phyloP scores from a whole-genome alignment of 1,140 invertebrate species.

The Akabosia matsudoensis region DNA sequence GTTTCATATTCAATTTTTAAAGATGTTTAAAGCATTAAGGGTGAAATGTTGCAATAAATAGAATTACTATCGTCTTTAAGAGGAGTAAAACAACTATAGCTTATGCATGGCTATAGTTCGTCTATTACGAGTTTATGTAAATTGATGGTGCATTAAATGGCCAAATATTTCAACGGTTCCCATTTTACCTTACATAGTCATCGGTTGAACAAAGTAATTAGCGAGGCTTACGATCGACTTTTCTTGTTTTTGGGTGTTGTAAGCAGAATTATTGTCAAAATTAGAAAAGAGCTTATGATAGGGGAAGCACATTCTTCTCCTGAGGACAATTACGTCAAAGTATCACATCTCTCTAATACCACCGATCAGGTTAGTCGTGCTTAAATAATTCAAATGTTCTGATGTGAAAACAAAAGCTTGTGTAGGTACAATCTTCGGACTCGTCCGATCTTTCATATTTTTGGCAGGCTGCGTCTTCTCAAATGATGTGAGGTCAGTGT shows the following conservation, averaged over 20 bases:
- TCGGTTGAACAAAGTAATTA: background rate
- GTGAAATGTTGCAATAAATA: too few relatives aligned
- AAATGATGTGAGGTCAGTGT: background rate
- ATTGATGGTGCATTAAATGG: too few relatives aligned
- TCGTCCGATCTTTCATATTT: background rate
- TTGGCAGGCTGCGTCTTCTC: background rate
- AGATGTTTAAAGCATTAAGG: background rate
- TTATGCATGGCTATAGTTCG: too few relatives aligned
- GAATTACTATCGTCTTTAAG: too few relatives aligned
- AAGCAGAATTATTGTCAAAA: background rate
- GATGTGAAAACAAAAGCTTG: background rate
- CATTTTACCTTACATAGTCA: too few relatives aligned
- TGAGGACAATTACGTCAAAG: background rate
- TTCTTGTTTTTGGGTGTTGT: background rate
- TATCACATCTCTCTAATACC: background rate
- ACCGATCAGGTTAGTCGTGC: constrained; percentile 3
- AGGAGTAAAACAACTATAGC: too few relatives aligned
- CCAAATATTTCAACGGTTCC: too few relatives aligned
- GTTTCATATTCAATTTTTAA: background rate
- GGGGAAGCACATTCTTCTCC: background rate
- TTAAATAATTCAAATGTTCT: constrained; percentile 12
- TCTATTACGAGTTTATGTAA: too few relatives aligned
- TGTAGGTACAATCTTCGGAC: background rate
- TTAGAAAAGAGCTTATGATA: background rate
- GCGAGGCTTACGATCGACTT: background rate